Conservation (phyloP, 2,888 invertebrate species). For the Troglohyphantes excavatus region DNA sequence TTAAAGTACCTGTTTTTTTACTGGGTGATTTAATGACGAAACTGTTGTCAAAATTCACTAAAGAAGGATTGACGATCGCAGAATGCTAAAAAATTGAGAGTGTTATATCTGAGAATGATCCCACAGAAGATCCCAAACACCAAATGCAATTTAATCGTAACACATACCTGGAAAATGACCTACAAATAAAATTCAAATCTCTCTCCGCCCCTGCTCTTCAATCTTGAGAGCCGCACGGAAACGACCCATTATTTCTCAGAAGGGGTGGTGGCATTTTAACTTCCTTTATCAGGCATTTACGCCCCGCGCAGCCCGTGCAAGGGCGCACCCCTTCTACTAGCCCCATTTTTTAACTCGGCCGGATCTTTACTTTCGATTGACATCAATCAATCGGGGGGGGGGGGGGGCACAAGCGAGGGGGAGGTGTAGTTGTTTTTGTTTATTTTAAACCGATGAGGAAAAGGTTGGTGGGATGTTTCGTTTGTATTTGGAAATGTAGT, state of each 20-base stretch:
- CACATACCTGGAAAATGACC: conserved; percentile 48
- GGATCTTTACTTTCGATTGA: conserved; percentile 1
- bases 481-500: too few species aligned
- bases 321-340: background rate
- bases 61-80: too few species aligned
- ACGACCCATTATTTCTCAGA: conserved; percentile 73
- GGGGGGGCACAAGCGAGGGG: background rate
- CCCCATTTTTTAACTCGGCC: background rate
- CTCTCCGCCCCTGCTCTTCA: conserved; percentile 48
- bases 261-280: conserved; percentile 72
- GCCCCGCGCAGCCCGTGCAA: conserved; percentile 7
- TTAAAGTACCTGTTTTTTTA: too few species aligned
- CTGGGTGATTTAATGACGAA: too few species aligned
- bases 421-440: background rate
- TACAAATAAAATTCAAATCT: conserved; percentile 75
- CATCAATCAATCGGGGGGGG: conserved; percentile 18
- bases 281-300: conserved; percentile 77
- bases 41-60: too few species aligned
- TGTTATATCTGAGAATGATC: too few species aligned
- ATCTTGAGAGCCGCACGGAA: conserved; percentile 58
- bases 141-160: too few species aligned
- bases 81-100: too few species aligned
- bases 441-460: background rate
- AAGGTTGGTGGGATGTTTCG: too few species aligned
- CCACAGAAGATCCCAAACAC: too few species aligned